Conservation (phyloP, 2,113 vertebrate genomes). For the Xenopus laevis region DNA sequence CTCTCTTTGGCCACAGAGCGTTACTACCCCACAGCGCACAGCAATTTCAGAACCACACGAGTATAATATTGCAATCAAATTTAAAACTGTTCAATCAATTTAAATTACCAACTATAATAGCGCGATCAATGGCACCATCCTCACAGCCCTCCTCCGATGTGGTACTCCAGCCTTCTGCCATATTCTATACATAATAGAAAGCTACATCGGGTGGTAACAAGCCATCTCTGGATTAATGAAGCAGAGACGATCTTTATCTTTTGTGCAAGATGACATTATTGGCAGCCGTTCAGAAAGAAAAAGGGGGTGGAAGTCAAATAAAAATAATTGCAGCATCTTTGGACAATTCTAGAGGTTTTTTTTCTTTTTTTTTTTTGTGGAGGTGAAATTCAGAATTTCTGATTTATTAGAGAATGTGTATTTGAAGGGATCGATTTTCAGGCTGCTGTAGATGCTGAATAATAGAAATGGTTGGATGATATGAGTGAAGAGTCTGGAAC, state of each 20-base stretch:
- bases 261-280: slow-evolving; percentile 66
- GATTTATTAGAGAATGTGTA: slow-evolving; percentile 1
- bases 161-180: slow-evolving; percentile 47
- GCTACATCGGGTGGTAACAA: slow-evolving; percentile 66
- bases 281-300: slow-evolving; percentile 62
- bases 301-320: slow-evolving; percentile 32
- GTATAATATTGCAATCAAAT: slow-evolving; percentile 9
- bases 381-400: slow-evolving; percentile 9
- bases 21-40: neutral
- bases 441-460: neutral
- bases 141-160: neutral
- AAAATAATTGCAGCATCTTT: slow-evolving; percentile 64
- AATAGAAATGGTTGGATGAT: neutral
- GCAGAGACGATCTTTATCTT: slow-evolving; percentile 66
- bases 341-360: slow-evolving; percentile 44
- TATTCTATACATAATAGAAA: slow-evolving; percentile 64
- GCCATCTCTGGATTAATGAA: slow-evolving; percentile 67
- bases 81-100: slow-evolving; percentile 8
- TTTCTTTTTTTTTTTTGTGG: neutral
- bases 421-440: neutral
- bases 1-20: neutral
- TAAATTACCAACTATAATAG: slow-evolving; percentile 13
- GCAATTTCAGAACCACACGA: slow-evolving; percentile 2
- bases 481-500: neutral
- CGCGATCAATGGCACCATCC: slow-evolving; percentile 1